Base-by-base conservation (phyloP, 2,113 vertebrate species). In the Microcebus murinus region DNA sequence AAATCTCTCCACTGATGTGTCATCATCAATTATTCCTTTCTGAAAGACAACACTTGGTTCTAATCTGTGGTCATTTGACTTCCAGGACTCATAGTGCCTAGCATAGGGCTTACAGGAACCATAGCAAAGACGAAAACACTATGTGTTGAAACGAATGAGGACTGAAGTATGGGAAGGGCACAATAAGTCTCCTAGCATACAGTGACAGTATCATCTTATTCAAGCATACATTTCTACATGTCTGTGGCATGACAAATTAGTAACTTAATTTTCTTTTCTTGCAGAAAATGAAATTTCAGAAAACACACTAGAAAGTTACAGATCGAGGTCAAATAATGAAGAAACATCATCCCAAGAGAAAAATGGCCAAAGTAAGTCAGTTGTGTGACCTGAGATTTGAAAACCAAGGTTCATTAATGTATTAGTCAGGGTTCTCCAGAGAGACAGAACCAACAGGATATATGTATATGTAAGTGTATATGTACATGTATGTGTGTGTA, bases 251-350 rank as follows among this genome's bases (percentile, higher is more conserved):
- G 68, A 71, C 73, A 92, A 55, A 76, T 34, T 0, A 82, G 0
- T 3, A 55, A 61, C 27, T 92, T 52, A 18, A 4, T 50, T 81
- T 89, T 94, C 42, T 65, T 97, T 97, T 92, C 95, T 97, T 61
- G 17, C 31, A 99, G 99, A 99, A 97, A 99, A 99, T 98, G 99
- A 99, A 93, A 98, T 98, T 65, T 99, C 99, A 3, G 98, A 99
- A 70, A 98, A 99, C 76, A 99, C 99, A 2, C 94, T 99, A 61
- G 99, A 99, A 90, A 99, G 99, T 97, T 99, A 98, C 59, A 99
- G 98, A 98, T 99, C 99, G 3, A 99, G 99, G 96, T 98, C 99
- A 65, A 99, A 98, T 94, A 99, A 99, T 1, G 99, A 99, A 80
- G 99, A 99, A 59, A 99, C 96, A 55, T 98, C 95, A 0, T 80